Evolutionary conservation across 2,797 vertebrate species (phyloP), one percentile per base, ranked within the genome.

Genomic region (Melanotaenia trifasciata): DNA sequence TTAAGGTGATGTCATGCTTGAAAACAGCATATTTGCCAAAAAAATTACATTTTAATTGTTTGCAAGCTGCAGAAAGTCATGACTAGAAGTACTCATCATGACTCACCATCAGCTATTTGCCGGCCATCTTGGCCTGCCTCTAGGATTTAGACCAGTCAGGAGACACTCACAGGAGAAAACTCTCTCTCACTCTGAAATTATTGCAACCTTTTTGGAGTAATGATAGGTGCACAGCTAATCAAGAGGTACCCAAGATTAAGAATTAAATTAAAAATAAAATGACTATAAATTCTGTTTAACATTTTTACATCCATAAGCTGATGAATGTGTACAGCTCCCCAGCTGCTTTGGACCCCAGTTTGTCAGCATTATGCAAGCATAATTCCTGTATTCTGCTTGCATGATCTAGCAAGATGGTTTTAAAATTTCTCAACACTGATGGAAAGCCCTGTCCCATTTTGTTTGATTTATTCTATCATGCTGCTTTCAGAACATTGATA

Each of bases 401-500:
- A 9, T 87, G 77, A 74, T 89, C 65, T 57, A 3, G 61, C 83
- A 84, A 69, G 84, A 85, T 76, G 79, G 72, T 72, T 84, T 87
- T 84, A 80, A 81, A 85, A 81, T 90, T 89, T 89, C 85, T 89
- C 86, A 89, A 80, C 81, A 77, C 60, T 71, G 80, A 85, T n/a
- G 45, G 77, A 88, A 88, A 86, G 83, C 79, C 81, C 64, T 91
- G 84, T 88, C 80, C 84, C 59, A 74, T 89, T 75, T 69, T 12
- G 74, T 87, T 80, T 87, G 84, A 91, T 91, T 91, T 90, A 88
- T 89, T 92, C 78, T 85, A 76, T 88, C 72, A 81, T 54, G 56
- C 71, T 76, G 64, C 74, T 84, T 89, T 86, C 51, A 76, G 90
- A 87, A 80, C 82, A 76, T 68, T 81, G 78, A 85, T 79, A 83